Percentiles rank a stretch among this genome's conserved stretches.
Conservation (phyloP, 2,888 invertebrate genomes). For the Neoascia interrupta region DNA sequence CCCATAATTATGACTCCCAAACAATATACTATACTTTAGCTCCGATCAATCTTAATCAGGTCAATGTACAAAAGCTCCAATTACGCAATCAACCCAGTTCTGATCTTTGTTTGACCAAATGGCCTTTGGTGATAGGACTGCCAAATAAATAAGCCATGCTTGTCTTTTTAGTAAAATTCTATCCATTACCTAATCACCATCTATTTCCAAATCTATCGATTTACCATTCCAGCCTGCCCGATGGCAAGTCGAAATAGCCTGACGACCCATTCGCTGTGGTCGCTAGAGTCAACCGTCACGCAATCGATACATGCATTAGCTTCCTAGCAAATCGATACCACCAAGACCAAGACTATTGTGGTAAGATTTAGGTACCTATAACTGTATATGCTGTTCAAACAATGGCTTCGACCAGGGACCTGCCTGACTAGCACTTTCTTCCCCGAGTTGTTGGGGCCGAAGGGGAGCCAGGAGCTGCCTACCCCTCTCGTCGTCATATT, state of each 20-base stretch:
- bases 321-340: slow-evolving; percentile 37
- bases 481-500: not conserved
- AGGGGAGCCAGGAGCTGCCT: not conserved
- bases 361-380: too few relatives aligned
- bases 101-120: not conserved
- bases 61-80: not conserved
- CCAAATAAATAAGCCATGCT: slow-evolving; percentile 6
- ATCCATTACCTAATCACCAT: slow-evolving; percentile 35
- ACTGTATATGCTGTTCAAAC: slow-evolving; percentile 8
- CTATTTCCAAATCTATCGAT: slow-evolving; percentile 31
- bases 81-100: not conserved
- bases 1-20: too few relatives aligned
- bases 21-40: too few relatives aligned
- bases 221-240: slow-evolving; percentile 39
- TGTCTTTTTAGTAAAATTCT: not conserved
- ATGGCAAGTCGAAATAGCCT: slow-evolving; percentile 20
- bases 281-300: slow-evolving; percentile 47
- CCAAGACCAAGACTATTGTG: not conserved
- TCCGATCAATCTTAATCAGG: not conserved
- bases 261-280: slow-evolving; percentile 28
- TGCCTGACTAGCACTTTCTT: slow-evolving; percentile 1
- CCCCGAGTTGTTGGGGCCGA: too few relatives aligned
- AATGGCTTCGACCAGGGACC: slow-evolving; percentile 34
- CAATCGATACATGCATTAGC: slow-evolving; percentile 33
- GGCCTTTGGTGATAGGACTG: slow-evolving; percentile 1